phyloP scores from a whole-genome alignment of 2,888 invertebrate species.

The Tetragnatha montana region DNA sequence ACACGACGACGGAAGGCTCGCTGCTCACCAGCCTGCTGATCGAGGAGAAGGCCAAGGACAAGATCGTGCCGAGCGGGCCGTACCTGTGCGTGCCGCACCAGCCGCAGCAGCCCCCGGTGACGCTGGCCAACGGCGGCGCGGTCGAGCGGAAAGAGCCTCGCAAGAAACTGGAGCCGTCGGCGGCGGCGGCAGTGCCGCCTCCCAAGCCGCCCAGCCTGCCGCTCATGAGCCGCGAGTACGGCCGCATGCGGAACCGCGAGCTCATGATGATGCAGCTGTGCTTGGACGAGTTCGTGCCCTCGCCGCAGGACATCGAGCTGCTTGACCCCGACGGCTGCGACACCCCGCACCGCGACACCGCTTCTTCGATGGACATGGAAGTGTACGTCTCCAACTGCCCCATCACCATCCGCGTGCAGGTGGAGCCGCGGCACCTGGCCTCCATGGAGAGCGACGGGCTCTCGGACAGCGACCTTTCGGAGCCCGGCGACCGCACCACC shows the following conservation, averaged over 20 bases:
- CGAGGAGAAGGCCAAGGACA: conserved; percentile 54
- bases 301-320: conserved; percentile 73
- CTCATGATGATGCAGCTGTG: conserved; percentile 70
- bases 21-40: conserved; percentile 60
- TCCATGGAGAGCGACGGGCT: conserved; percentile 73
- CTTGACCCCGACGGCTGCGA: conserved; percentile 73
- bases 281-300: conserved; percentile 71
- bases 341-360: conserved; percentile 64
- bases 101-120: conserved; percentile 49
- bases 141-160: background rate
- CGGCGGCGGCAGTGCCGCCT: background rate
- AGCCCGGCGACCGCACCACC: conserved; percentile 52
- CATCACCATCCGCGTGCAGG: conserved; percentile 70
- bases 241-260: conserved; percentile 64
- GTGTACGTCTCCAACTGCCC: conserved; percentile 70
- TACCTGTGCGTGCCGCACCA: conserved; percentile 65
- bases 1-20: conserved; percentile 50
- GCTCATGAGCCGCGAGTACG: conserved; percentile 28
- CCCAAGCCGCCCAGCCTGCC: conserved; percentile 58
- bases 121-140: conserved; percentile 24
- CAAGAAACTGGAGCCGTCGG: conserved; percentile 15
- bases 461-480: conserved; percentile 70
- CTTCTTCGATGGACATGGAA: conserved; percentile 71
- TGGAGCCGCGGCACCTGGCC: conserved; percentile 71
- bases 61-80: conserved; percentile 49